Evolutionary conservation across 1,140 invertebrate genomes (phyloP), one percentile per base, ranked within the genome.

Genomic region (Pissodes strobi): DNA sequence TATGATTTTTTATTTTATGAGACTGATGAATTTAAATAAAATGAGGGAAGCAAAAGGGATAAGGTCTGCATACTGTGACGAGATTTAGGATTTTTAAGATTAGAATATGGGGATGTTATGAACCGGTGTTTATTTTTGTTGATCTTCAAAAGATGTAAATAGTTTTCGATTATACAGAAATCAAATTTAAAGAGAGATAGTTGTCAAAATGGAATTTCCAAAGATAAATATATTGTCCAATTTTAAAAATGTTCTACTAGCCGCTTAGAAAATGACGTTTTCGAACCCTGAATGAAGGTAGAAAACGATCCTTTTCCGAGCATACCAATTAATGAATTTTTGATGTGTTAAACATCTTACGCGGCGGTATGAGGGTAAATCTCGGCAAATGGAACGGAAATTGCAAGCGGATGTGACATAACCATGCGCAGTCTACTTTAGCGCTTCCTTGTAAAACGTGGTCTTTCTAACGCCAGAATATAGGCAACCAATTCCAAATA

Each of bases 111-210:
- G n/a, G 41, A 52, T 43, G 17, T 30, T 43, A 45, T 38, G 19
- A 63, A 25, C 62, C 66, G 65, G 64, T 66, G 57, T 69, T 66
- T 52, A 64, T 39, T 43, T 51, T 70, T 69, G 64, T 72, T 72
- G 12, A 66, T 57, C 53, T 57, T 57, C 15, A 58, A 72, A 71
- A 71, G 67, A 71, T 74, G 69, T 74, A 74, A 68, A 72, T 74
- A 72, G 37, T 69, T 69, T 37, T 64, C 49, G n/a, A 23, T 49
- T 49, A 27, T 49, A 25, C 17, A 45, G 19, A 18, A 21, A 18
- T 51, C 27, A 2, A 2, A 51, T 9, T 5, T 1, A 49, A 21
- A 46, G 25, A 22, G 25, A 4, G 30, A 38, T 37, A 53, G 37
- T 52, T 22, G 30, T 53, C 19, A 53, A 37, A 53, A 39, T 17